Percentiles rank a stretch among this genome's conserved stretches.
These are phyloP conservation scores for Andrena praecox DNA, from an alignment of 2,888 invertebrate species.

Conservation along the genomic window DNA sequence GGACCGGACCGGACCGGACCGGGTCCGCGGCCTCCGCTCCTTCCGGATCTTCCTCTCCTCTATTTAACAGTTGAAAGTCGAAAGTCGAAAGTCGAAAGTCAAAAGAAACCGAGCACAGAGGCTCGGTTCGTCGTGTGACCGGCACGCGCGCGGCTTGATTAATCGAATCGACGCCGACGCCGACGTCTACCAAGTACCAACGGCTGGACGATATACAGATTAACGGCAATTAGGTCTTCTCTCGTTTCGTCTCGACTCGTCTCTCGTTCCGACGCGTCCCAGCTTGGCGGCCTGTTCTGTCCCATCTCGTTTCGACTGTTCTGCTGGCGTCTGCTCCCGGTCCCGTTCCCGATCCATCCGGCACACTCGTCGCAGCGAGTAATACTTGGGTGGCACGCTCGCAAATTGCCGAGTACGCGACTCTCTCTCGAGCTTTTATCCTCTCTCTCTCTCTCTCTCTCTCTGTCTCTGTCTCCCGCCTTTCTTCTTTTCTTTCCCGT, in stretches of 20 bases:
- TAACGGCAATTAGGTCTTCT: slow-evolving; percentile 50
- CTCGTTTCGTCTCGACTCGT: slow-evolving; percentile 5
- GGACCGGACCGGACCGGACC: slow-evolving; percentile 14
- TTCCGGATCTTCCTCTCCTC: slow-evolving; percentile 16
- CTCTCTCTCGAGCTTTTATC: slow-evolving; percentile 20
- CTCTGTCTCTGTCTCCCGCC: slow-evolving; percentile 36
- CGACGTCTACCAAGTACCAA: not conserved
- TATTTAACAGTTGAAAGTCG: not conserved
- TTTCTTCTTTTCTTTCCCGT: slow-evolving; percentile 31
- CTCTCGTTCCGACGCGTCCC: not conserved
- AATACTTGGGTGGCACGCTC: slow-evolving; percentile 11
- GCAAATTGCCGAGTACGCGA: slow-evolving; percentile 29
- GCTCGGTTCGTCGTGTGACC: not conserved
- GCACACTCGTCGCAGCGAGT: slow-evolving; percentile 4
- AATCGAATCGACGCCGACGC: slow-evolving; percentile 39
- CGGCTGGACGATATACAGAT: slow-evolving; percentile 30
- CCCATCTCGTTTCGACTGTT: not conserved
- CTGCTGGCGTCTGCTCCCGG: not conserved
- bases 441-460: slow-evolving; percentile 34
- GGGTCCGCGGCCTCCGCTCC: slow-evolving; percentile 14
- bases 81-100: not conserved
- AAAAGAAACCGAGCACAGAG: not conserved
- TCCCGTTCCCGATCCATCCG: not conserved
- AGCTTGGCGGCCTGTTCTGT: not conserved
- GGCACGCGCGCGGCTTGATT: slow-evolving; percentile 14